These are phyloP conservation scores for Chamaea fasciata DNA, from an alignment of 2,113 vertebrate species.

Conservation along the genomic window DNA sequence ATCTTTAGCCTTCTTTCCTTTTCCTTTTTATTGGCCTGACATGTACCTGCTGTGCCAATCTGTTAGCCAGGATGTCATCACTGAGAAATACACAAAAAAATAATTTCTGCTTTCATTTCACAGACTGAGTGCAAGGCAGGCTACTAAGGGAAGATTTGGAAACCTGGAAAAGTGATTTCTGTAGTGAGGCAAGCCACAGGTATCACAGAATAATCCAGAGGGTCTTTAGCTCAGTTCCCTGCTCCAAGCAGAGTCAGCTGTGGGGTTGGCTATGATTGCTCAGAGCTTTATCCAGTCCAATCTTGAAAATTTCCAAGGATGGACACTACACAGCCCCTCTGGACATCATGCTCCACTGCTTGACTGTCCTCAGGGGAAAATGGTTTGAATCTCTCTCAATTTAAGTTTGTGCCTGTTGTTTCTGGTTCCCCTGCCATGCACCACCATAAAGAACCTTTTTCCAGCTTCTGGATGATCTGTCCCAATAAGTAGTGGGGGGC, in stretches of 20 bases:
- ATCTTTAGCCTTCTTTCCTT: not conserved
- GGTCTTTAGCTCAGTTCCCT: not conserved
- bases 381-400: not conserved
- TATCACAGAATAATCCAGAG: not conserved
- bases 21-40: conserved; percentile 21
- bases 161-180: not conserved
- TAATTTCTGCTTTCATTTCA: not conserved
- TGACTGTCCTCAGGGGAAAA: not conserved
- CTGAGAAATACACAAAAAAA: not conserved
- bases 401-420: not conserved
- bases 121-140: not conserved
- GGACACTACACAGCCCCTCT: not conserved
- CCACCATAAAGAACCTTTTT: not conserved
- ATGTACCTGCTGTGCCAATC: conserved; percentile 47
- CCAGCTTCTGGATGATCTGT: not conserved
- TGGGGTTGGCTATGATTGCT: not conserved
- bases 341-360: not conserved
- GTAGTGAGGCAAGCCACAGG: not conserved
- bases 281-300: not conserved
- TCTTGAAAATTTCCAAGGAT: not conserved
- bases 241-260: not conserved
- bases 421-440: not conserved
- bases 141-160: not conserved
- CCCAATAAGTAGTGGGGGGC: accelerated
- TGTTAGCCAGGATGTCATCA: not conserved